Percentiles rank a stretch among this genome's conserved stretches.
phyloP scores from a whole-genome alignment of 1,140 invertebrate genomes.

The Leptinotarsa defecta region DNA sequence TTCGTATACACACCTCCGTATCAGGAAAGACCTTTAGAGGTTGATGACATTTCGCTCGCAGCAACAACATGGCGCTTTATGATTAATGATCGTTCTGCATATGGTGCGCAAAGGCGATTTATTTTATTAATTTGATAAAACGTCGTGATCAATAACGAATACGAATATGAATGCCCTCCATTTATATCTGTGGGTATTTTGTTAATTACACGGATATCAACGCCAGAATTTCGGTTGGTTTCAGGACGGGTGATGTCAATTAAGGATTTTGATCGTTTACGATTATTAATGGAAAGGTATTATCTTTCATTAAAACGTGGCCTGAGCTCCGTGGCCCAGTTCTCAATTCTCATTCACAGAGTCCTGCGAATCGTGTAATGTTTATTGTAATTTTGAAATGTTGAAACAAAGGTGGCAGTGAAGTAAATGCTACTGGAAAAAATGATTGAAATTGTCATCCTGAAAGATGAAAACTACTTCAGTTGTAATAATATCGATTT shows the following conservation, averaged over 20 bases:
- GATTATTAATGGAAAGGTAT: not conserved
- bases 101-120: not conserved
- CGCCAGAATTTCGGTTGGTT: not conserved
- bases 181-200: constrained; percentile 4
- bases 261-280: not conserved
- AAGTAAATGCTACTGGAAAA: too few species aligned
- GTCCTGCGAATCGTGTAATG: too few species aligned
- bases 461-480: too few species aligned
- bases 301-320: not conserved
- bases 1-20: not conserved
- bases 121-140: constrained; percentile 9
- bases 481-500: too few species aligned
- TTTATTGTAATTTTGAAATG: too few species aligned
- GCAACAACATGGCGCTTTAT: constrained; percentile 4
- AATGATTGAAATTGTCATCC: too few species aligned
- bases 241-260: not conserved
- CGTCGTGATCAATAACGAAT: not conserved
- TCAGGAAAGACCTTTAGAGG: constrained; percentile 7
- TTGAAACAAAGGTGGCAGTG: too few species aligned
- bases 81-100: constrained; percentile 5
- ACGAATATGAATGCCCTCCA: not conserved
- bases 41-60: not conserved
- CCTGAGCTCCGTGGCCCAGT: too few species aligned
- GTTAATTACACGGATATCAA: not conserved
- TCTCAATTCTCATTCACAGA: too few species aligned